Conservation (phyloP, 2,888 invertebrate genomes). For the Clanis bilineata region DNA sequence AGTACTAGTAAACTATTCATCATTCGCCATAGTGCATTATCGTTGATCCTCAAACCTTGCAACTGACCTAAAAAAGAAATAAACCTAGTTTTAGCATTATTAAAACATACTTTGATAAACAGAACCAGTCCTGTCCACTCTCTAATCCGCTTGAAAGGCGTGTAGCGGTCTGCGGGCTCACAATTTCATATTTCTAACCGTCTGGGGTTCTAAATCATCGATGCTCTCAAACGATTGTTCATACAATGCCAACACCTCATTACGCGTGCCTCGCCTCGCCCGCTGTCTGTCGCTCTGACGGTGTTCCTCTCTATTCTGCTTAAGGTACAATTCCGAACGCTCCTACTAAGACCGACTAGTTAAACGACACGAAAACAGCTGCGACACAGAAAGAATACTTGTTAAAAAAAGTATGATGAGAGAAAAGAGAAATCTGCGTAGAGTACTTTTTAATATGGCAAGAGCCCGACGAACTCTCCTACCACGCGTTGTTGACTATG, state of each 20-base stretch:
- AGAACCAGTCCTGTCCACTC: not conserved
- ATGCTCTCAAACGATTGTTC: conserved; percentile 23
- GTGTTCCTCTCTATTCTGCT: conserved; percentile 44
- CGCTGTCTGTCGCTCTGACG: conserved; percentile 26
- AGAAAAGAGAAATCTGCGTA: too few relatives aligned
- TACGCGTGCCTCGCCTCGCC: conserved; percentile 32
- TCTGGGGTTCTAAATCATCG: conserved; percentile 14
- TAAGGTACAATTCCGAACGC: not conserved
- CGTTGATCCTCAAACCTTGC: not conserved
- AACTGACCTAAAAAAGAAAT: not conserved
- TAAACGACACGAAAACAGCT: too few relatives aligned
- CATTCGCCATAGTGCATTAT: too few relatives aligned
- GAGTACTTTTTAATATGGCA: too few relatives aligned
- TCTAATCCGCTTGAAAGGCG: conserved; percentile 15
- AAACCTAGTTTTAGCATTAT: not conserved
- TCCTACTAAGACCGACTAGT: too few relatives aligned
- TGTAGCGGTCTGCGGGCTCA: not conserved
- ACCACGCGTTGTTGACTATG: too few relatives aligned
- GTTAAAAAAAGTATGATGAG: too few relatives aligned
- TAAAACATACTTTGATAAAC: not conserved
- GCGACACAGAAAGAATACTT: too few relatives aligned
- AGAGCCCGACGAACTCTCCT: too few relatives aligned
- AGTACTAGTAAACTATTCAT: too few relatives aligned
- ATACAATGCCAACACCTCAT: conserved; percentile 17
- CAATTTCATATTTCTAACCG: conserved; percentile 12